phyloP scores from a whole-genome alignment of 2,888 invertebrate genomes.

The Platycheirus albimanus region DNA sequence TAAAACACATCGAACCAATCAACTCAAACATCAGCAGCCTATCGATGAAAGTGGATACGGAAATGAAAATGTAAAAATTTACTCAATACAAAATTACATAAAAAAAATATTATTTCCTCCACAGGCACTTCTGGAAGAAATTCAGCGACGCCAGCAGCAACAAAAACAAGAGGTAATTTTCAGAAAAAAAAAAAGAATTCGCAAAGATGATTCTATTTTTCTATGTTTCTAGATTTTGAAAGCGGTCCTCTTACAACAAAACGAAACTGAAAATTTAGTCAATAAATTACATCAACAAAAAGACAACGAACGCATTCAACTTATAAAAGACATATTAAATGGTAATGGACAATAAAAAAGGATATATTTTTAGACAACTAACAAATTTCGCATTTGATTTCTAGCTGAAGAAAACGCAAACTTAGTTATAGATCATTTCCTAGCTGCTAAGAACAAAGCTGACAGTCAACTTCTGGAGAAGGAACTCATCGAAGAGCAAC shows the following conservation, averaged over 20 bases:
- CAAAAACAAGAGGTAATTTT: slow-evolving; percentile 75
- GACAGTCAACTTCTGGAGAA: slow-evolving; percentile 87
- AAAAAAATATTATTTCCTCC: slow-evolving; percentile 1
- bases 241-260: slow-evolving; percentile 84
- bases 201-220: background rate
- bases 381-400: slow-evolving; percentile 69
- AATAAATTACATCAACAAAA: slow-evolving; percentile 87
- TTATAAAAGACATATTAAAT: slow-evolving; percentile 86
- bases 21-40: slow-evolving; percentile 33
- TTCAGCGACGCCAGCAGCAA: slow-evolving; percentile 75
- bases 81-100: background rate
- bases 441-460: slow-evolving; percentile 85
- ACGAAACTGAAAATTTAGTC: slow-evolving; percentile 87
- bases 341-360: slow-evolving; percentile 78
- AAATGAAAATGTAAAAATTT: slow-evolving; percentile 74
- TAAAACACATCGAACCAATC: slow-evolving; percentile 36
- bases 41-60: slow-evolving; percentile 71
- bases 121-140: slow-evolving; percentile 75
- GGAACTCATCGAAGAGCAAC: slow-evolving; percentile 87
- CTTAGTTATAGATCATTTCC: slow-evolving; percentile 86
- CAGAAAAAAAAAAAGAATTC: slow-evolving; percentile 2
- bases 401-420: slow-evolving; percentile 87
- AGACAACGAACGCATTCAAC: slow-evolving; percentile 85
- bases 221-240: slow-evolving; percentile 82
- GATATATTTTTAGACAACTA: background rate